Evolutionary conservation across 2,797 vertebrate species (phyloP).

Genomic region (Buceros bicornis): DNA sequence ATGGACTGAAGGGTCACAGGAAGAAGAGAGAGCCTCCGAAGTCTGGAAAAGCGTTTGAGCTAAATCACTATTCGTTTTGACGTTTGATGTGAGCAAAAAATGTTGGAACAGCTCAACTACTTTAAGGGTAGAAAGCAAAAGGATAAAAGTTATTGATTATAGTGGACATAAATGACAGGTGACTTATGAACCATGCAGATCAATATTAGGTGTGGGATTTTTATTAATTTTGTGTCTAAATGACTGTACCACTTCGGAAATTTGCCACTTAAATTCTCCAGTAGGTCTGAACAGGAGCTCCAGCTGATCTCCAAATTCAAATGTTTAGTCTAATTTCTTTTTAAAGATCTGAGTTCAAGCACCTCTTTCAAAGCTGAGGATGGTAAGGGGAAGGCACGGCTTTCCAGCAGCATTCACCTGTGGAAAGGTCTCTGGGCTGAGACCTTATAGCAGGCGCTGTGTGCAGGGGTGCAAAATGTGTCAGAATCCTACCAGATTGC

Average conservation of each 20-base stretch:
- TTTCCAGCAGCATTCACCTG: not conserved
- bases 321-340: not conserved
- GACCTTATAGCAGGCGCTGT: fast-evolving
- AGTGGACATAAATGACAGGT: not conserved
- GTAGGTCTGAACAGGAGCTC: not conserved
- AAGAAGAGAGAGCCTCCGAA: not conserved
- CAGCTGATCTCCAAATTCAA: not conserved
- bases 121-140: not conserved
- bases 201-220: not conserved
- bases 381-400: not conserved
- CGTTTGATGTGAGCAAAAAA: not conserved
- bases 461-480: not conserved
- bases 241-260: not conserved
- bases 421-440: not conserved
- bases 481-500: not conserved
- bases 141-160: conserved; percentile 2
- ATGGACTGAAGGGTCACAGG: not conserved
- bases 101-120: not conserved
- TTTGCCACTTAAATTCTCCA: not conserved
- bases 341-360: not conserved
- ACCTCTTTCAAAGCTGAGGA: not conserved
- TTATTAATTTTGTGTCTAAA: conserved; percentile 13
- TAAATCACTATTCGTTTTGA: not conserved
- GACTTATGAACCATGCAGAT: not conserved
- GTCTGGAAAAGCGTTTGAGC: not conserved